Conservation (phyloP, 1,140 invertebrate genomes). For the Fopius arisanus region DNA sequence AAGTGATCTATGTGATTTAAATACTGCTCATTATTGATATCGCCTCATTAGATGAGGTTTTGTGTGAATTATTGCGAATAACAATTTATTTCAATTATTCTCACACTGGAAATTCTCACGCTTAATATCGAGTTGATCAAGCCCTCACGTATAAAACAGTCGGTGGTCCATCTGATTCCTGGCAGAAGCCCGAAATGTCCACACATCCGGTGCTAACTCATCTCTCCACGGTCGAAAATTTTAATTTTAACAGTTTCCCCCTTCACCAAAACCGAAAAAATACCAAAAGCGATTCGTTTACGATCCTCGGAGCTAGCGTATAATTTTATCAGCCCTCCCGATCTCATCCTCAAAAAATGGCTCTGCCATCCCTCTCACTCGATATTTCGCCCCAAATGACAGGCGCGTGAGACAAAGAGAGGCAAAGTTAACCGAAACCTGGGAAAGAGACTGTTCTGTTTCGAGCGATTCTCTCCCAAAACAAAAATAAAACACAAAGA, state of each 20-base stretch:
- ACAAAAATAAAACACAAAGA: no score
- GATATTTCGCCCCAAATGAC: not conserved
- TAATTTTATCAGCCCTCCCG: constrained; percentile 61
- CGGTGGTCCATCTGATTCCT: constrained; percentile 1
- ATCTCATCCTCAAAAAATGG: constrained; percentile 42
- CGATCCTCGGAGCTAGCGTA: constrained; percentile 48
- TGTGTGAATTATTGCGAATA: no score
- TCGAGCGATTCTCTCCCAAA: not conserved
- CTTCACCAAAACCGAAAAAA: constrained; percentile 27
- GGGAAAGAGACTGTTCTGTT: not conserved
- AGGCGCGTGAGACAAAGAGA: not conserved
- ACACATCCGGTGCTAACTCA: constrained; percentile 44
- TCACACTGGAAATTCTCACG: not conserved
- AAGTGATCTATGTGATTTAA: no score
- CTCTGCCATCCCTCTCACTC: not conserved
- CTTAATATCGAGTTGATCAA: not conserved
- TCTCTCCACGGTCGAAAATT: constrained; percentile 50
- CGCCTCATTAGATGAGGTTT: no score
- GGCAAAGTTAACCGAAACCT: not conserved
- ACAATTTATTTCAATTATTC: not conserved
- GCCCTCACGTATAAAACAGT: not conserved
- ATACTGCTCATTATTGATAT: no score
- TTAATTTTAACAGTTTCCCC: constrained; percentile 61
- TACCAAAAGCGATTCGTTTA: constrained; percentile 48
- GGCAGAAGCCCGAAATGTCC: constrained; percentile 18